A percentile compares a stretch with the other conserved stretches of the same genome.
Conservation (phyloP, 2,888 invertebrate species). For the Campoplex nolae region DNA sequence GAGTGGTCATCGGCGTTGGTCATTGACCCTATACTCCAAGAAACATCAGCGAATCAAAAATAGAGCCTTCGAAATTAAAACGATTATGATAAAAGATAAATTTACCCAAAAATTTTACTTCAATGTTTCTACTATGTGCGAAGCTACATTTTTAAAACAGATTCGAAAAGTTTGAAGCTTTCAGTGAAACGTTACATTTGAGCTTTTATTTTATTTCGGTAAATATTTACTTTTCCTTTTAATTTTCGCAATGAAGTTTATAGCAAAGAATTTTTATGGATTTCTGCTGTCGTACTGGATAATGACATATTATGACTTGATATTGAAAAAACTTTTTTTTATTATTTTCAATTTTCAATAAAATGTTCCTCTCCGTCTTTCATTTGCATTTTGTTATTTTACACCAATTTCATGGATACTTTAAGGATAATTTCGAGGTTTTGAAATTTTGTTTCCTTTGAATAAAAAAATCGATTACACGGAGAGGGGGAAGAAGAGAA, state of each 20-base stretch:
- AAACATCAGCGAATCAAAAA: background rate
- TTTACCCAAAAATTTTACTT: background rate
- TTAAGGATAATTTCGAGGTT: background rate
- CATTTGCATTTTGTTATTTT: background rate
- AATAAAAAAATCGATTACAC: slow-evolving; percentile 2
- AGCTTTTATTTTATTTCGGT: background rate
- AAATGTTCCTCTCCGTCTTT: background rate
- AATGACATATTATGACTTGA: too few relatives aligned
- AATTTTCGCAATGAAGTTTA: slow-evolving; percentile 34
- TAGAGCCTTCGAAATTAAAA: background rate
- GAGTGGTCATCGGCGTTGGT: background rate
- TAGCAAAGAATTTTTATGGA: slow-evolving; percentile 1
- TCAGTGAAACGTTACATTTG: background rate
- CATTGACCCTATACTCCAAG: background rate
- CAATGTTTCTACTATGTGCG: background rate
- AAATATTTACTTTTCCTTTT: background rate
- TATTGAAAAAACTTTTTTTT: too few relatives aligned
- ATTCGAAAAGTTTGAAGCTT: background rate
- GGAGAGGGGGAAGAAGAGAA: too few relatives aligned
- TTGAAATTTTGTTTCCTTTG: slow-evolving; percentile 11
- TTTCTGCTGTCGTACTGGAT: background rate
- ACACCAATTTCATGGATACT: background rate
- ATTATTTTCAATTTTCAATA: background rate
- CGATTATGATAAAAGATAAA: background rate
- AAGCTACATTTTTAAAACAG: background rate